Conservation (phyloP, 1,140 invertebrate species). For the Phymorhynchus buccinoides region DNA sequence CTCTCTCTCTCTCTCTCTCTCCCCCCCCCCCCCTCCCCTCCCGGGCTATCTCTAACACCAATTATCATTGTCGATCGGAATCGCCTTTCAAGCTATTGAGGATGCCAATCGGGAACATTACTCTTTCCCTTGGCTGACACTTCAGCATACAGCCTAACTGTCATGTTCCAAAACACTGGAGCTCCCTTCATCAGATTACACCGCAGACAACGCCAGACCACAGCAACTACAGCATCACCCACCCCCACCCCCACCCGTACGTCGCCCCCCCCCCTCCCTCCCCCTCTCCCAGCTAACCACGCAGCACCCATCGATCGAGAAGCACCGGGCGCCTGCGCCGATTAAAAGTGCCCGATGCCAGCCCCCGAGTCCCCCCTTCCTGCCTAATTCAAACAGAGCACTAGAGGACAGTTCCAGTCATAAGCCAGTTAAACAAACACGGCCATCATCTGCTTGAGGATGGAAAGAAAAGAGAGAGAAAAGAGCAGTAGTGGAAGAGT, state of each 20-base stretch:
- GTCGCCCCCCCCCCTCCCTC: too few relatives aligned
- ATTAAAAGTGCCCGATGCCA: constrained; percentile 18
- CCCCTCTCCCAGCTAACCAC: too few relatives aligned
- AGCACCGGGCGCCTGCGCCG: not conserved
- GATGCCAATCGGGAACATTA: not conserved
- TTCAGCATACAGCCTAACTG: not conserved
- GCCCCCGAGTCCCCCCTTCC: not conserved
- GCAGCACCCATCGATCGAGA: not conserved
- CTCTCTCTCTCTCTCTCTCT: too few relatives aligned
- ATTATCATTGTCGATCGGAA: too few relatives aligned
- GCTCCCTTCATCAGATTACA: too few relatives aligned
- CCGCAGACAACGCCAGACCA: too few relatives aligned
- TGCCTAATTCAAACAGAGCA: not conserved
- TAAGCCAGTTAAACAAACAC: constrained; percentile 9
- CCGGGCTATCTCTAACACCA: not conserved
- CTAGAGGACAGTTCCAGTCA: not conserved
- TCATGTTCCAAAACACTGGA: too few relatives aligned
- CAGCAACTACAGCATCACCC: too few relatives aligned
- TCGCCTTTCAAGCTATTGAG: too few relatives aligned
- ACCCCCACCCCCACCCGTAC: too few relatives aligned
- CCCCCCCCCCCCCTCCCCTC: too few relatives aligned
- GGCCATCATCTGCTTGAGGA: not conserved
- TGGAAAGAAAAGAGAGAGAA: too few relatives aligned
- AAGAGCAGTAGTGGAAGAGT: not conserved
- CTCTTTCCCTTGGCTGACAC: not conserved